These are phyloP conservation scores for Drosophila peninsularis DNA, from an alignment of 2,888 invertebrate genomes.

Conservation along the genomic window DNA sequence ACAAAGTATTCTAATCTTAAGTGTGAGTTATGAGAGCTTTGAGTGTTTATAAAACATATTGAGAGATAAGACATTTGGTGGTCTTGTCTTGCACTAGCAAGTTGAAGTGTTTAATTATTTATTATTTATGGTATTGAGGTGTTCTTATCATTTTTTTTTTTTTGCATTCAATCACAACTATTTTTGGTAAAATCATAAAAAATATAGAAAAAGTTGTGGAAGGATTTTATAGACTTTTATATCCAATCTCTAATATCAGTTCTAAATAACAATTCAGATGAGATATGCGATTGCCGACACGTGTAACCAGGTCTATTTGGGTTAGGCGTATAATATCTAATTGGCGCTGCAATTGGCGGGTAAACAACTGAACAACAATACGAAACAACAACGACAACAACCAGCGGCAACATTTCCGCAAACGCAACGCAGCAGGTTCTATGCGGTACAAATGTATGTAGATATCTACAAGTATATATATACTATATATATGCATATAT, in stretches of 20 bases:
- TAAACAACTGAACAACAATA: constrained; percentile 34
- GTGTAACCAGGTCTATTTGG: constrained; percentile 31
- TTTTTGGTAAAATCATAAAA: not conserved
- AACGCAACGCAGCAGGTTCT: constrained; percentile 45
- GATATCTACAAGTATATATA: not conserved
- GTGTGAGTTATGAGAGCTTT: not conserved
- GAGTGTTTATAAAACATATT: not conserved
- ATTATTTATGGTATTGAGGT: not conserved
- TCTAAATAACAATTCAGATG: constrained; percentile 4
- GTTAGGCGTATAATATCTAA: constrained; percentile 19
- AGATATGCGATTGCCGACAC: constrained; percentile 4
- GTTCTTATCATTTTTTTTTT: not conserved
- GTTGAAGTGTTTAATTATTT: not conserved
- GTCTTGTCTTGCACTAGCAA: not conserved
- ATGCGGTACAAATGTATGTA: constrained; percentile 8
- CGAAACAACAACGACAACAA: constrained; percentile 14
- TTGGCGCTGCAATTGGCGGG: constrained; percentile 26
- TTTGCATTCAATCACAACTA: not conserved
- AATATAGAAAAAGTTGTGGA: not conserved
- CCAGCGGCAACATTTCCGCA: constrained; percentile 50
- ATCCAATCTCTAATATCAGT: not conserved
- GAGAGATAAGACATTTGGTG: not conserved
- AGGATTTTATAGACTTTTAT: no score
- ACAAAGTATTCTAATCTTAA: not conserved
- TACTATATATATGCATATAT: not conserved